Evolutionary conservation across 1,140 invertebrate genomes (phyloP), one percentile per base, ranked within the genome.

Genomic region (Gonioctena quinquepunctata): DNA sequence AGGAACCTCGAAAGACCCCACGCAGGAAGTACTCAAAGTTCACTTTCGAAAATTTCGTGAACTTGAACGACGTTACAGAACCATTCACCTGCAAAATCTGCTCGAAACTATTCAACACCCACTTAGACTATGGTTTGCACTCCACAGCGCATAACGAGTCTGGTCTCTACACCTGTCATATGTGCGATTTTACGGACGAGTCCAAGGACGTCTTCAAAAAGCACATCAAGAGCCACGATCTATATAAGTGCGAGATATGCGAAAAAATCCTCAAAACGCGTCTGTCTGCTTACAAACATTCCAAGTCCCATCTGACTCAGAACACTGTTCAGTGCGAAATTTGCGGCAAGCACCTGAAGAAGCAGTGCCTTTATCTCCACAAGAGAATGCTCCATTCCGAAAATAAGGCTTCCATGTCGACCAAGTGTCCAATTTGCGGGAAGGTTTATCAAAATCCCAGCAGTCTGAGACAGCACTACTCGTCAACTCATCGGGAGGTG

Each of bases 401-500:
- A 11, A 26, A 59, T 26, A 59, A 59, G 16, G 23, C 23, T n/a
- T 26, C 25, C 2, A 42, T 42, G 33, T 11, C 33, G 11, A 25
- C 56, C 11, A 59, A 59, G 8, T 59, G 56, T 25, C 56, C 56
- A 5, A 59, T 59, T 25, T 59, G 56, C 25, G 56, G 56, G n/a
- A 59, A 59, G 7, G 56, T 25, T 21, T 59, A 59, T 25, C 56
- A 59, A 25, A 59, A 59, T 19, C 25, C 56, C 16, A 25, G 56
- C 6, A 59, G 56, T 28, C 16, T 59, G 3, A 22, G 56, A n/a
- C 56, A 59, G 23, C 56, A 59, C 25, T 59, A 59, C 23, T 59
- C 56, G n/a, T 22, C 56, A 2, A 25, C 25, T 23, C 56, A 59
- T 25, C 11, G 23, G 26, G 56, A 59, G 26, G 13, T 59, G 56